Base-by-base conservation (phyloP, 2,113 vertebrate genomes). In the Proteles cristata region DNA sequence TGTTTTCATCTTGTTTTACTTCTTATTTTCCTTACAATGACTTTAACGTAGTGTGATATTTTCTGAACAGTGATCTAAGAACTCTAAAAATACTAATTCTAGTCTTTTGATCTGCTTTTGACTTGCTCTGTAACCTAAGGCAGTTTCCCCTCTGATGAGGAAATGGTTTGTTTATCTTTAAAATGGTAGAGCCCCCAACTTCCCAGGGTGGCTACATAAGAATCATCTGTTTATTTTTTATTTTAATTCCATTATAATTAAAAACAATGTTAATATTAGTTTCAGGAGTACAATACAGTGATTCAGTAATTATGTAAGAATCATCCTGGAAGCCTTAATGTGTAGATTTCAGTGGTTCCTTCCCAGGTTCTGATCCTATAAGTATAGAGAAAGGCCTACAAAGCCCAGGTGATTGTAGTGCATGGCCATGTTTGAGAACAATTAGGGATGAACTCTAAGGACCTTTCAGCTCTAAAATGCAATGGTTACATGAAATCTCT, bases 1-100 rank as follows among this genome's bases (percentile, higher is more conserved):
- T 39, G 23, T 45, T 84, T 89, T 45, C 81, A 58, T 73, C 35
- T 83, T 58, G 6, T 91, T 95, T 93, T 92, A 55, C 66, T 85
- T 82, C 81, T 88, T 65, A 1, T 84, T 90, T 94, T 77, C 45
- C n/a, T 84, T 88, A 23, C 7, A 61, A 4, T 91, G 45, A 90
- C 77, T 84, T 93, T 76, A 82, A 77, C n/a, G 77, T 9, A 50
- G 63, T 26, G 28, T 88, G 23, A 5, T 79, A 1, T 79, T 93
- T 82, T 96, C 50, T 82, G 74, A 97, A 90, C 26, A 90, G 61
- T 76, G 19, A 74, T 79, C 83, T 97, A 53, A 84, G 81, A 79
- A 12, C n/a, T 87, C 68, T 61, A 28, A 33, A 93, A 90, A 66
- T 21, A 25, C 17, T 53, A 43, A 43, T 88, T 93, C 15, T 90